These are phyloP conservation scores for Cariama cristata DNA, from an alignment of 2,113 vertebrate species.

Conservation along the genomic window DNA sequence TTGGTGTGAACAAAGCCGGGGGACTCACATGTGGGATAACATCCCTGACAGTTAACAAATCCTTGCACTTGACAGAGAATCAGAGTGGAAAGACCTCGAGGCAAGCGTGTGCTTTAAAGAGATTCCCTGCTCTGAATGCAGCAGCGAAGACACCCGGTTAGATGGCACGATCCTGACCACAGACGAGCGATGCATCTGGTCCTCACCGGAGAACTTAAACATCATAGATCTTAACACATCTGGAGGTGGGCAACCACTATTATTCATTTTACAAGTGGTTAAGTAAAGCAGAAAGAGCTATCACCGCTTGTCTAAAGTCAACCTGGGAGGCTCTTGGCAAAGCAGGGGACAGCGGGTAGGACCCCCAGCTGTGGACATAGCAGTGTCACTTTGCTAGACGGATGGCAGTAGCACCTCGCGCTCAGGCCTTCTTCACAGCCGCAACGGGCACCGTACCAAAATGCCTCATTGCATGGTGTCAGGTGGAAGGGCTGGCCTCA, in stretches of 20 bases:
- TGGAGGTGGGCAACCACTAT: background rate
- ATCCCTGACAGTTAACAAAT: background rate
- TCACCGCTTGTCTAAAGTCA: background rate
- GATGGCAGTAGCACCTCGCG: fast-evolving
- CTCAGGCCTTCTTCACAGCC: background rate
- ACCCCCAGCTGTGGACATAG: background rate
- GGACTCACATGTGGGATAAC: background rate
- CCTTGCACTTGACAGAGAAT: background rate
- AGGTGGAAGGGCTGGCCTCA: background rate
- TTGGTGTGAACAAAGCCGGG: background rate
- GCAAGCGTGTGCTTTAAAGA: background rate
- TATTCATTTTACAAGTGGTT: background rate
- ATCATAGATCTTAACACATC: background rate
- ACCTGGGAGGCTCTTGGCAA: background rate
- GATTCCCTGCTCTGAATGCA: background rate
- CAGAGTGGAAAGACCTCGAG: background rate
- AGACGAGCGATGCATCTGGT: fast-evolving
- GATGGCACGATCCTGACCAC: fast-evolving
- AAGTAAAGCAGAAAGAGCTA: background rate
- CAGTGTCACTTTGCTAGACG: background rate
- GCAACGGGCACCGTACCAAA: background rate
- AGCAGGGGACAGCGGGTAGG: background rate
- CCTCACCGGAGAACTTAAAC: background rate
- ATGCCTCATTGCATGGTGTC: fast-evolving
- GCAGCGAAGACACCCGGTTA: background rate